Conservation (phyloP, 1,140 invertebrate genomes). For the Macrosteles quadrilineatus region DNA sequence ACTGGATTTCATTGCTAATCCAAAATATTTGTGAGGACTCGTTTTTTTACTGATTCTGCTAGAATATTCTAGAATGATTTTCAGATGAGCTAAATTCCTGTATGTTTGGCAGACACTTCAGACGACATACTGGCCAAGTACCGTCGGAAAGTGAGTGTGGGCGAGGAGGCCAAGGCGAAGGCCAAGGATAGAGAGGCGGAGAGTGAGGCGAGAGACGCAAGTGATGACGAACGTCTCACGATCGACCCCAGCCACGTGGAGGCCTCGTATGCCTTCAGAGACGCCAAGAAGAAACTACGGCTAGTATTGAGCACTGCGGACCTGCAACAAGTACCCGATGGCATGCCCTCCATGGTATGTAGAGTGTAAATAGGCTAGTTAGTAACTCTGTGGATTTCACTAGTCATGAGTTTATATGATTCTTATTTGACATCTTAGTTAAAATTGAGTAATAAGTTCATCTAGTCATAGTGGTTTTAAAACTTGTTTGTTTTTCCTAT, state of each 20-base stretch:
- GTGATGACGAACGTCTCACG: slow-evolving; percentile 23
- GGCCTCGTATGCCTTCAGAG: slow-evolving; percentile 67
- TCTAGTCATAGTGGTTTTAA: too few relatives aligned
- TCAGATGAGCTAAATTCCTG: too few relatives aligned
- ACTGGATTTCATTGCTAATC: too few relatives aligned
- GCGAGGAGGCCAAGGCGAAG: slow-evolving; percentile 42
- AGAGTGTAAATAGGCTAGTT: background rate
- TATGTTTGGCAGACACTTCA: slow-evolving; percentile 70
- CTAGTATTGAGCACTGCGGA: slow-evolving; percentile 86
- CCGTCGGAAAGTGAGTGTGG: slow-evolving; percentile 63
- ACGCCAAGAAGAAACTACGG: slow-evolving; percentile 91
- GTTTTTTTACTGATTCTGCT: too few relatives aligned
- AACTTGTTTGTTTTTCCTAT: too few relatives aligned
- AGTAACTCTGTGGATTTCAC: too few relatives aligned
- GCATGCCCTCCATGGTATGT: slow-evolving; percentile 18
- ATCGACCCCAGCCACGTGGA: slow-evolving; percentile 55
- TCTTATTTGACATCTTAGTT: too few relatives aligned
- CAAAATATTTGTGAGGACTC: too few relatives aligned
- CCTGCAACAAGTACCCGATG: slow-evolving; percentile 52
- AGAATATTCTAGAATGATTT: too few relatives aligned
- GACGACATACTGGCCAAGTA: slow-evolving; percentile 97
- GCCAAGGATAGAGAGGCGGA: background rate
- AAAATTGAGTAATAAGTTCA: too few relatives aligned
- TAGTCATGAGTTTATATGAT: too few relatives aligned
- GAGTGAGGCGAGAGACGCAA: background rate